phyloP scores from a whole-genome alignment of 2,113 vertebrate genomes.

The Melanocharis versteri region DNA sequence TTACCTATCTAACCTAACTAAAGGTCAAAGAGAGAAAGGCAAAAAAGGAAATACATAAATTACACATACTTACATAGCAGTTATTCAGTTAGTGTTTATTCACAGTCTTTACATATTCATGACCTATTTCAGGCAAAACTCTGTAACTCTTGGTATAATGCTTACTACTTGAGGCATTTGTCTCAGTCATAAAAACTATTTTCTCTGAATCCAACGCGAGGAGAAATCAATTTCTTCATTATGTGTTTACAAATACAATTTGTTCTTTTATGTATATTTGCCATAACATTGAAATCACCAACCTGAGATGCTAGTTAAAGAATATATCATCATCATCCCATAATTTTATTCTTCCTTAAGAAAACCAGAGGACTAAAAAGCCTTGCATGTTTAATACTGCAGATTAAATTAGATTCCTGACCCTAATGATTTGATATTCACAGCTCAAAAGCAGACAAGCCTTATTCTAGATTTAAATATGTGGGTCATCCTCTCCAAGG shows the following conservation, averaged over 20 bases:
- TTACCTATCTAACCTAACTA: background rate
- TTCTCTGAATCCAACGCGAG: background rate
- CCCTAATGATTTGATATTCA: slow-evolving; percentile 4
- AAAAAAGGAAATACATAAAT: background rate
- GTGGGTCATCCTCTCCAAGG: background rate
- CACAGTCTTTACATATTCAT: background rate
- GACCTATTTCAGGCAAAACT: background rate
- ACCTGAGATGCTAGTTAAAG: background rate
- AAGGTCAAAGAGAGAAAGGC: background rate
- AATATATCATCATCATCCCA: background rate
- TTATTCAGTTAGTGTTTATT: background rate
- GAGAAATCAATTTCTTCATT: background rate
- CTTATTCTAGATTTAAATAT: background rate
- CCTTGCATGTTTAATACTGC: background rate
- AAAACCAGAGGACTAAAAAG: background rate
- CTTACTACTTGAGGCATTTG: background rate
- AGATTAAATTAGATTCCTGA: slow-evolving; percentile 15
- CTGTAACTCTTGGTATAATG: background rate
- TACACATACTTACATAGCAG: background rate
- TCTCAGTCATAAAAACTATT: background rate
- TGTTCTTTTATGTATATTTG: background rate
- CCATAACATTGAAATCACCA: background rate
- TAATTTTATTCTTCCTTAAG: background rate
- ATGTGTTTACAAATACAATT: background rate
- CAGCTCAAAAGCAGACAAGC: background rate